Evolutionary conservation across 1,140 invertebrate genomes (phyloP), one percentile per base, ranked within the genome.

Genomic region (honey bee (Apis mellifera)): DNA sequence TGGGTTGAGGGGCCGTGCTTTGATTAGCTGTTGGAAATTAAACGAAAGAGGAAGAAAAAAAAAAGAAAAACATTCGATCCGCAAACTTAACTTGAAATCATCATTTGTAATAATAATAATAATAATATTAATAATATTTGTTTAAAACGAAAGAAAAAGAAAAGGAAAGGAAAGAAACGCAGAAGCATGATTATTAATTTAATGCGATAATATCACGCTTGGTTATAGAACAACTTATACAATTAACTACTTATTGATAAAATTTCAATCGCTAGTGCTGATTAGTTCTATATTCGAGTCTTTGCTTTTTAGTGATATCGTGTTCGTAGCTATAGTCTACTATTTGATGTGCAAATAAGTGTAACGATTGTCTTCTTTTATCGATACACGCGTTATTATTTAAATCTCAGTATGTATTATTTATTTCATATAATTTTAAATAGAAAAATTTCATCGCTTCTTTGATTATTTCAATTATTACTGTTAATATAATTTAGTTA

Each of bases 1-100:
- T 89, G 93, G 93, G 92, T 94, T 93, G 90, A 93, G 92, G 93
- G 91, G 92, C 91, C 91, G 86, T 89, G 92, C 92, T 93, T 94
- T 86, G 83, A 84, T 89, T 89, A 87, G 82, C 89, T 89, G 81
- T 60, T 77, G n/a, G 5, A 91, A 81, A 8, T 42, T 71, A 65
- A 54, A 26, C 48, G 48, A 8, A 9, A 17, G 8, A 62, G 9
- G 8, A 54, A 21, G 42, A 57, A 23, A 32, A 32, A 17, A 19
- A 76, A 64, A n/a, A n/a, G n/a, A n/a, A n/a, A 52, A 42, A 9
- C 50, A 72, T 52, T 60, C 32, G 57, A 82, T 52, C 65, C 75
- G 76, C 69, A 79, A n/a, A 79, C 23, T 85, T 85, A 13, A 21
- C 9, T 5, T 9, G 8, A 11, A 50, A 72, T 82, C 59, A 84